Evolutionary conservation across 2,888 invertebrate species (phyloP), one percentile per base, ranked within the genome.

Genomic region (Phaedon cochleariae): DNA sequence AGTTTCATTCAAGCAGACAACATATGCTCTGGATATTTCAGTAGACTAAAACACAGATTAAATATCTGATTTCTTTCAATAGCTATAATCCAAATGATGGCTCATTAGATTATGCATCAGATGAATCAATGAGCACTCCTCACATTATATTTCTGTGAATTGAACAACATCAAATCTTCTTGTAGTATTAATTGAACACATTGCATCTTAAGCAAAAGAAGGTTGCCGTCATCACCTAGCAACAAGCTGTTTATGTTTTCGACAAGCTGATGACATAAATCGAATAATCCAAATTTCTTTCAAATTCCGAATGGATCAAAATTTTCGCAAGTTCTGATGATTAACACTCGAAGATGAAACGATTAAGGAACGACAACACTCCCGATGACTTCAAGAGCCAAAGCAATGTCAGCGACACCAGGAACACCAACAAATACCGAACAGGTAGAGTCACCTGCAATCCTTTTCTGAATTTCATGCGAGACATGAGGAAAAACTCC

Each of bases 391-490:
- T 18, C 21, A 48, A 26, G 21, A 51, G 20, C 31, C 52, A 63
- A 18, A 20, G 20, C 22, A 46, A 37, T 34, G 2, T 17, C n/a
- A 37, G 18, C 15, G 17, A 21, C 7, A 12, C 1, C 18, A 59
- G 55, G 15, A 59, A 31, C 20, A 29, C 31, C 21, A 49, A 15
- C 5, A 68, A 48, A 26, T 64, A 41, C 45, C 52, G 48, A 48
- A 21, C 26, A 26, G 70, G 70, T 31, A 67, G 21, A 21, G 45
- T 73, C 22, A 72, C 73, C n/a, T 58, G 52, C 9, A 73, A 72
- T 45, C 73, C 73, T 3, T 73, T 72, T 31, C 59, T 73, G 7
- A 73, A 73, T 51, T 73, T 73, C 52, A 37, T 73, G 34, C 55
- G 72, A 22, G 70, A 72, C n/a, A 49, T 72, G 29, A 58, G 73